These are phyloP conservation scores for Corythornis leucogaster DNA, from an alignment of 2,797 vertebrate genomes.

Conservation along the genomic window DNA sequence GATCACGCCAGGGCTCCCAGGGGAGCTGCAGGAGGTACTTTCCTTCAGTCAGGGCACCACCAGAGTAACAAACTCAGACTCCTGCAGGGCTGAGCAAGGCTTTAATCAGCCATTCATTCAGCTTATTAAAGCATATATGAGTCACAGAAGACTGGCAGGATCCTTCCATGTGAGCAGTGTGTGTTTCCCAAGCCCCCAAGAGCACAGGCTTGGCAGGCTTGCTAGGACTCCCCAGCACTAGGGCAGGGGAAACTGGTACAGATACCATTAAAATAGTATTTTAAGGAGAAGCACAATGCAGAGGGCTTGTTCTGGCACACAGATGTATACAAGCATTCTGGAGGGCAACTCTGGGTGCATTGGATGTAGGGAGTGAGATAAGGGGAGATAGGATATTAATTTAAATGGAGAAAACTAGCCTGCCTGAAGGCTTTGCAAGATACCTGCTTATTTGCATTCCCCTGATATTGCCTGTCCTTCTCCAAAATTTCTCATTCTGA, in stretches of 20 bases:
- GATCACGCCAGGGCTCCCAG: fast-evolving
- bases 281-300: not conserved
- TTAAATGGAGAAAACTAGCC: not conserved
- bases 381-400: not conserved
- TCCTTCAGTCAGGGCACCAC: not conserved
- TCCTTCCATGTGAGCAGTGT: not conserved
- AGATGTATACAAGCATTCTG: not conserved
- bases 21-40: not conserved
- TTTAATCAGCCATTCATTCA: slow-evolving; percentile 22
- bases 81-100: not conserved
- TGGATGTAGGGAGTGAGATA: not conserved
- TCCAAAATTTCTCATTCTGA: slow-evolving; percentile 2
- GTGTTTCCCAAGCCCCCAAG: not conserved
- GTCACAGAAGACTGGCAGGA: not conserved
- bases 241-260: not conserved
- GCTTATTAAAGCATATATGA: not conserved
- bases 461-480: not conserved
- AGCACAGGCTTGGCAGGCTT: not conserved
- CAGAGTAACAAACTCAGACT: not conserved
- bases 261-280: not conserved
- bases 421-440: not conserved
- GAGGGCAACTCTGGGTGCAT: not conserved
- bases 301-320: not conserved
- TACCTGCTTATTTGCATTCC: not conserved
- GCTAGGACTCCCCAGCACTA: not conserved